phyloP scores from a whole-genome alignment of 2,797 vertebrate species.

The Argya squamiceps region DNA sequence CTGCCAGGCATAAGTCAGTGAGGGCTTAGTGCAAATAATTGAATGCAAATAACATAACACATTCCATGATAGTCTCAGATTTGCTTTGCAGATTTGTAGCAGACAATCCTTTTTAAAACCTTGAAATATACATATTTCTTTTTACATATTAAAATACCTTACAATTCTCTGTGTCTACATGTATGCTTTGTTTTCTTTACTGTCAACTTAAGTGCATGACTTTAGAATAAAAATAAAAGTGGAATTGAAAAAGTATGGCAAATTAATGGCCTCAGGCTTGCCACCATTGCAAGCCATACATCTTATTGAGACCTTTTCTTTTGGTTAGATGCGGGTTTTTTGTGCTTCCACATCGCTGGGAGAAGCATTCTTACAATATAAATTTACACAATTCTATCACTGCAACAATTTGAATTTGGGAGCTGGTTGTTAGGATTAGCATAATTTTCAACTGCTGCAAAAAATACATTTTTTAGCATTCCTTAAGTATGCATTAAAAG shows the following conservation, averaged over 20 bases:
- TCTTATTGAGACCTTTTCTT: background rate
- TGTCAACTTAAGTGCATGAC: background rate
- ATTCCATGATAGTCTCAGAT: background rate
- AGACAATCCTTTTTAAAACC: background rate
- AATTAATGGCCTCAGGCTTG: background rate
- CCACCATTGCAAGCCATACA: background rate
- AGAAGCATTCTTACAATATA: background rate
- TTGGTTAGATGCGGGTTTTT: background rate
- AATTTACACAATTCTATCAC: background rate
- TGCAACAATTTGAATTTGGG: background rate
- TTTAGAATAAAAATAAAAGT: background rate
- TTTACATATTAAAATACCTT: background rate
- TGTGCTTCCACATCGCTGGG: background rate
- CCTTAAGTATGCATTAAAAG: background rate
- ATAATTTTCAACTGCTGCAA: background rate
- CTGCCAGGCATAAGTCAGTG: background rate
- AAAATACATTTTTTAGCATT: background rate
- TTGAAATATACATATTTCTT: background rate
- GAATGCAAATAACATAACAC: conserved; percentile 1
- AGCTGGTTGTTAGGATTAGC: background rate
- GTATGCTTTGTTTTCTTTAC: background rate
- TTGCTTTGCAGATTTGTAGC: conserved; percentile 9
- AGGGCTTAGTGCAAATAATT: background rate
- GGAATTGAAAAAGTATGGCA: background rate
- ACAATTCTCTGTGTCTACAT: background rate